Evolutionary conservation across 2,888 invertebrate genomes (phyloP), one percentile per base, ranked within the genome.

Genomic region (Scotopteryx bipunctaria): DNA sequence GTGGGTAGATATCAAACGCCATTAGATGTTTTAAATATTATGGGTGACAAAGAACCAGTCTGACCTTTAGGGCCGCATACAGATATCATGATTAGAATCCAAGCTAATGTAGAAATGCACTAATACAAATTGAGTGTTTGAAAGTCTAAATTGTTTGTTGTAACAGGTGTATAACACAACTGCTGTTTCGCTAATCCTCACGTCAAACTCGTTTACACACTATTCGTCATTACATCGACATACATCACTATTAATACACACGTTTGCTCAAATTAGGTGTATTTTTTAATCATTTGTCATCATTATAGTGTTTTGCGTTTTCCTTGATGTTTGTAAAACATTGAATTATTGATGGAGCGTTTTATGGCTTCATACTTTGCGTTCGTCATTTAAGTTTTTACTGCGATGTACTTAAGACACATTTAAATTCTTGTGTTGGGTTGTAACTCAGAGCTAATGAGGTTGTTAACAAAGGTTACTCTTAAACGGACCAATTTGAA

Each of bases 251-350:
- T 78, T 82, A 82, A 85, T 85, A 82, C 76, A 75, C 79, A 73
- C 79, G 63, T 78, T 78, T 65, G 70, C 67, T 69, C 70, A 73
- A 84, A 85, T 85, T 85, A 81, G 74, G 56, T 64, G 67, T 64
- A 72, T 81, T 80, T 81, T 83, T 80, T 70, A 73, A 67, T 76
- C 77, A 83, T 86, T 86, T 83, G 83, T 87, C 85, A 85, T 78
- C 67, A 73, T 76, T 81, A 83, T 75, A 58, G 48, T 62, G 65
- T 58, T 55, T 57, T 46, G 61, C 57, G 64, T 69, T 67, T 64
- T 69, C 61, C 63, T 68, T 69, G 33, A 46, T 46, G 52, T 70
- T 71, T 61, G 38, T 43, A 69, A 67, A 64, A 60, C 57, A 68
- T 65, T 64, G 56, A 64, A 62, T 59, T 66, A 59, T 41, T 51